Evolutionary conservation across 1,140 invertebrate genomes (phyloP), one percentile per base, ranked within the genome.

Genomic region (Brachionus rotundiformis): DNA sequence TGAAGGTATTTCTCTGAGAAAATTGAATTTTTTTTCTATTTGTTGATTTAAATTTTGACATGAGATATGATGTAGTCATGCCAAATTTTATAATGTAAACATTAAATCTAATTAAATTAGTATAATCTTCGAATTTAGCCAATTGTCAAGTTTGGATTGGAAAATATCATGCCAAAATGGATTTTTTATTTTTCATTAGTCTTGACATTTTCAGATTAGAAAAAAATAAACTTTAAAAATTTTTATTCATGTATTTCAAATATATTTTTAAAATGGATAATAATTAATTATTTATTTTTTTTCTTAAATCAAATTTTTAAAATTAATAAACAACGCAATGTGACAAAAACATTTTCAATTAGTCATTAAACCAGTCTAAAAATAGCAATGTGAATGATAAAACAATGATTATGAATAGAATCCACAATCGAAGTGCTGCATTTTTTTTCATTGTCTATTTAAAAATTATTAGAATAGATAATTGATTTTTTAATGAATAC

Each of bases 321-420:
- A 65, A 4, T 29, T 29, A 29, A 65, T 13, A 29, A 29, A 16
- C n/a, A 65, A n/a, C 31, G 13, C 13, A 13, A 65, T 29, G 7
- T 29, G 31, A 65, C n/a, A n/a, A n/a, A n/a, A n/a, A n/a, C n/a
- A n/a, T n/a, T n/a, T n/a, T 31, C 27, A 29, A 13, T 16, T 63
- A 79, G 19, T 79, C 76, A 31, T 79, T 79, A 8, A 23, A 79
- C 76, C 76, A 79, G 47, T 79, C 76, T 16, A 79, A 63, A 33
- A 79, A 79, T 61, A 79, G n/a, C 16, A 79, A 25, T 23, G 76
- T 59, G 31, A 79, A 79, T 59, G 76, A 79, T 10, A 79, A 27
- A 13, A 79, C 76, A 16, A 79, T 63, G 11, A 79, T 54, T 1
- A 79, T 79, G 25, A 79, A 79, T 39, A 79, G 47, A 31, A 79